A percentile compares a stretch with the other conserved stretches of the same genome.
phyloP scores from a whole-genome alignment of 2,888 invertebrate species.

The Eumacrocentrus americanus region DNA sequence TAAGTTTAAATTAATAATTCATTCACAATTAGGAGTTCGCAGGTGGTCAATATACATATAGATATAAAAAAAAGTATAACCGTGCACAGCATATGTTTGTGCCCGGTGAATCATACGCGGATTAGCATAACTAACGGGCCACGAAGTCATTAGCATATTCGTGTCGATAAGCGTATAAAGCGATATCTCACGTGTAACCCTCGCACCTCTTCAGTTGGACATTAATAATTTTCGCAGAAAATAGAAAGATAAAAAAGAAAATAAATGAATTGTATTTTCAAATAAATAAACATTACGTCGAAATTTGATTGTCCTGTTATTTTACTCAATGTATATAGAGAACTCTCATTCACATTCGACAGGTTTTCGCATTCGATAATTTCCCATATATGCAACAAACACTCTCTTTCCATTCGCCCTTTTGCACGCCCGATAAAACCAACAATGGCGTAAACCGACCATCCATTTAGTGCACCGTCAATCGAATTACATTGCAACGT shows the following conservation, averaged over 20 bases:
- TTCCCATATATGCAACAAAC: not conserved
- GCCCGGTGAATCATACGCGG: constrained; percentile 57
- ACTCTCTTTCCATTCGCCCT: not conserved
- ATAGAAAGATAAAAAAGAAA: not conserved
- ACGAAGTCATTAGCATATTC: constrained; percentile 43
- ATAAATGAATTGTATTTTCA: not conserved
- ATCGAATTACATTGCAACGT: not conserved
- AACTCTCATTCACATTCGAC: not conserved
- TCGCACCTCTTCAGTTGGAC: constrained; percentile 10
- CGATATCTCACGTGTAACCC: constrained; percentile 41
- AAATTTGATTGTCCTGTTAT: not conserved
- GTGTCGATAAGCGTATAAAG: constrained; percentile 54
- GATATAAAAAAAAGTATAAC: constrained; percentile 19
- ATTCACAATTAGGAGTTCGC: constrained; percentile 51
- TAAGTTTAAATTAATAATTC: constrained; percentile 49
- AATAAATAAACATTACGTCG: not conserved
- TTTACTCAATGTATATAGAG: not conserved
- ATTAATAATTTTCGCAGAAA: not conserved
- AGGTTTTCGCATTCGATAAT: not conserved
- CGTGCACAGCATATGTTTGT: constrained; percentile 51
- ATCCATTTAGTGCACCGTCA: not conserved
- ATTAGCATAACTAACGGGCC: constrained; percentile 54
- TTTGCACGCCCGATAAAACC: not conserved
- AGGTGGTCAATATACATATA: constrained; percentile 52
- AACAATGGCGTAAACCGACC: not conserved